Percentiles rank a stretch among this genome's conserved stretches.
phyloP scores from a whole-genome alignment of 2,113 vertebrate species.

The Recurvirostra avosetta region DNA sequence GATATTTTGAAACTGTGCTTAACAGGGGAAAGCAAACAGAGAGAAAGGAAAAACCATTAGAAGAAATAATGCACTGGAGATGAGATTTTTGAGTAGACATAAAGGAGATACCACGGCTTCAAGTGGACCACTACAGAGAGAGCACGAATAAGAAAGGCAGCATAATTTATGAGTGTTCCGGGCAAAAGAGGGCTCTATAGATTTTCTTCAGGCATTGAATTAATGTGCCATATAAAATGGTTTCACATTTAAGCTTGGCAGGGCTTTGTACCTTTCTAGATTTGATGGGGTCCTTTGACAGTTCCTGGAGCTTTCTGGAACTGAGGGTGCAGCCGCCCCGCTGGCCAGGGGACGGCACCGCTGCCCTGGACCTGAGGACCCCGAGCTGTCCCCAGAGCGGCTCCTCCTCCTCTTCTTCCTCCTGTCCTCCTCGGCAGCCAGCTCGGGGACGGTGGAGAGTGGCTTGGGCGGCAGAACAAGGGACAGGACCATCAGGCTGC shows the following conservation, averaged over 20 bases:
- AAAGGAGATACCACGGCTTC: constrained; percentile 60
- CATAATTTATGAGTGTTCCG: constrained; percentile 74
- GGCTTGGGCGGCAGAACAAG: accelerated
- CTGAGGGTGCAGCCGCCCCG: accelerated
- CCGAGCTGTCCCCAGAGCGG: background rate
- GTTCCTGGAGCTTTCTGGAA: constrained; percentile 34
- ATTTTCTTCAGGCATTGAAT: constrained; percentile 69
- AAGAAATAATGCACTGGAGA: constrained; percentile 64
- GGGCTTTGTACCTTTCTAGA: constrained; percentile 2
- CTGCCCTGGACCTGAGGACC: background rate
- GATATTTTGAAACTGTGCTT: constrained; percentile 76
- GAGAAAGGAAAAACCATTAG: constrained; percentile 68
- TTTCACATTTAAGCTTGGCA: constrained; percentile 67
- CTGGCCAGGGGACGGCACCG: accelerated
- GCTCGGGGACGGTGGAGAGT: background rate
- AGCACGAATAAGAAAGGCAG: constrained; percentile 36
- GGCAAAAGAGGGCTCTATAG: constrained; percentile 67
- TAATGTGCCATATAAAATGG: constrained; percentile 65
- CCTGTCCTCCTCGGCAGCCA: background rate
- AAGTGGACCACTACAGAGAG: constrained; percentile 42
- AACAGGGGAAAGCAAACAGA: constrained; percentile 73
- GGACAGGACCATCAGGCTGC: background rate
- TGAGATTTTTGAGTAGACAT: constrained; percentile 60
- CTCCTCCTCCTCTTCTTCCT: background rate
- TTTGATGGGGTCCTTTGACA: background rate